A percentile compares a stretch with the other conserved stretches of the same genome.
Conservation (phyloP, 1,140 invertebrate genomes). For the Macrotrachela quadricornifera region DNA sequence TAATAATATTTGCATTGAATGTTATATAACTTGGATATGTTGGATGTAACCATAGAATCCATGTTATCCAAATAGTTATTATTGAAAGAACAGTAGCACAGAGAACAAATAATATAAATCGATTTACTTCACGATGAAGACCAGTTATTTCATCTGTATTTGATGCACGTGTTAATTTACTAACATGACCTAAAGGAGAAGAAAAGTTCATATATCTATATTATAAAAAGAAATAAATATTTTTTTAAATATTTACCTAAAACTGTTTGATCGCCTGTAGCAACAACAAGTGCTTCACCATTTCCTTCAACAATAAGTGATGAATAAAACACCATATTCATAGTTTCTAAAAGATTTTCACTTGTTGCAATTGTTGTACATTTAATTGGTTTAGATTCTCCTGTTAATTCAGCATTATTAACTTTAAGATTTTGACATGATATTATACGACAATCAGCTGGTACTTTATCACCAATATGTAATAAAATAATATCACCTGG, state of each 20-base stretch:
- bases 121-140: too few species aligned
- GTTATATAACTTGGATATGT: too few species aligned
- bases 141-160: too few species aligned
- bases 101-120: too few species aligned
- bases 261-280: not conserved
- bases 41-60: too few species aligned
- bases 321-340: conserved; percentile 51
- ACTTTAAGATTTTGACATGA: conserved; percentile 37
- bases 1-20: not conserved
- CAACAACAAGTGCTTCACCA: conserved; percentile 7
- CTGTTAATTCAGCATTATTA: conserved; percentile 1
- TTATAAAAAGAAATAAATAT: too few species aligned
- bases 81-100: too few species aligned
- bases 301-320: not conserved
- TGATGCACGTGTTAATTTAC: too few species aligned
- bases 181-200: too few species aligned
- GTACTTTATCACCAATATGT: conserved; percentile 82
- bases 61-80: too few species aligned
- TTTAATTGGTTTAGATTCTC: not conserved
- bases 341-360: conserved; percentile 85
- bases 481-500: conserved; percentile 84
- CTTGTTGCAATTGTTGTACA: conserved; percentile 4
- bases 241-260: conserved; percentile 38
- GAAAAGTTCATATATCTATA: too few species aligned
- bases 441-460: conserved; percentile 74